These are phyloP conservation scores for Phlogophora meticulosa DNA, from an alignment of 2,888 invertebrate species.

Conservation along the genomic window DNA sequence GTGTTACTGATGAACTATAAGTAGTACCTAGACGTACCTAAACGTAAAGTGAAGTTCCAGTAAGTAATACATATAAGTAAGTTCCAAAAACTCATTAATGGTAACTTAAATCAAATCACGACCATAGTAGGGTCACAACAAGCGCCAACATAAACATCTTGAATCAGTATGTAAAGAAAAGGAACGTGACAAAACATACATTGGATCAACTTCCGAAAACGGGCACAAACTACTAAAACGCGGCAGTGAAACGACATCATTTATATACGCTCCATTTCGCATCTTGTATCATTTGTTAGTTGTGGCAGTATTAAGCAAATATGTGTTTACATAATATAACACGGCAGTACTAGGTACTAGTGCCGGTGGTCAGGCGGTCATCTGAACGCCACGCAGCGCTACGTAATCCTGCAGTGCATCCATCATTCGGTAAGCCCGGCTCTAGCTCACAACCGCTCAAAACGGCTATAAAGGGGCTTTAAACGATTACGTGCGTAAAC, in stretches of 20 bases:
- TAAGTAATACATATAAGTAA: not conserved
- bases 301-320: slow-evolving; percentile 57
- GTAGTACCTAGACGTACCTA: not conserved
- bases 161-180: slow-evolving; percentile 29
- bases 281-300: slow-evolving; percentile 65
- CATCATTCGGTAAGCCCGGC: slow-evolving; percentile 82
- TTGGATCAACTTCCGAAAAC: slow-evolving; percentile 28
- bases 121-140: not conserved
- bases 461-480: slow-evolving; percentile 81
- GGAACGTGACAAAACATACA: slow-evolving; percentile 32
- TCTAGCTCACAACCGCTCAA: slow-evolving; percentile 80
- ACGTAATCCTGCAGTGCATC: slow-evolving; percentile 83
- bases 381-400: slow-evolving; percentile 71
- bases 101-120: not conserved
- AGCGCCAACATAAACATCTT: slow-evolving; percentile 7
- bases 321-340: slow-evolving; percentile 62
- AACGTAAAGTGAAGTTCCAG: not conserved
- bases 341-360: slow-evolving; percentile 52
- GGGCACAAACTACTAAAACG: slow-evolving; percentile 41
- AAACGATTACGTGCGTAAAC: slow-evolving; percentile 82
- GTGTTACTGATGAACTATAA: not conserved
- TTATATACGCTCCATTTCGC: slow-evolving; percentile 58
- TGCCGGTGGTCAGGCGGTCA: slow-evolving; percentile 66
- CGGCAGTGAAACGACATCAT: slow-evolving; percentile 42
- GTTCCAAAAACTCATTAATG: not conserved